Evolutionary conservation across 1,140 invertebrate species (phyloP).

Genomic region (Drosophila willistoni): DNA sequence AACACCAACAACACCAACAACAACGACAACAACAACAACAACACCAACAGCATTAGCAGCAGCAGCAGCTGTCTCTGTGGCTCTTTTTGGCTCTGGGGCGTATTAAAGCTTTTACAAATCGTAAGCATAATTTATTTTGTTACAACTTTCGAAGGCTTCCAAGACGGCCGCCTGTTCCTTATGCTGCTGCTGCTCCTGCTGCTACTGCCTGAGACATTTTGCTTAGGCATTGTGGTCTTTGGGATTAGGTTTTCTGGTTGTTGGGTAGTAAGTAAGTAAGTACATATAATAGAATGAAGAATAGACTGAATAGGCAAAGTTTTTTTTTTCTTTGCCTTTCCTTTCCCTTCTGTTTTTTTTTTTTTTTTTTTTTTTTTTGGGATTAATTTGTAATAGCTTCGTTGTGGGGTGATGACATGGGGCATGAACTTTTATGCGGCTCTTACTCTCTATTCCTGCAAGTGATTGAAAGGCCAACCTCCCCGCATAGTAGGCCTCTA

Average conservation of each 20-base stretch:
- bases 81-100: conserved; percentile 70
- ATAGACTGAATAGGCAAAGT: conserved; percentile 26
- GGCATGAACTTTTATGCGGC: conserved; percentile 27
- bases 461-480: conserved; percentile 38
- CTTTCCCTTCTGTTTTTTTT: neutral
- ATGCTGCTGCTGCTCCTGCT: conserved; percentile 15
- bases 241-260: conserved; percentile 22
- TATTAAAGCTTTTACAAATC: conserved; percentile 79
- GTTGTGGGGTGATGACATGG: conserved; percentile 25
- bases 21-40: conserved; percentile 17
- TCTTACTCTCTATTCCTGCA: conserved; percentile 16
- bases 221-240: conserved; percentile 20
- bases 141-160: conserved; percentile 48
- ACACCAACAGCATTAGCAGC: conserved; percentile 36
- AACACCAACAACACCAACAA: conserved; percentile 14
- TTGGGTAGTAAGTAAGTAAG: conserved; percentile 12
- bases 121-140: conserved; percentile 79
- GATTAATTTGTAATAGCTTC: conserved; percentile 59
- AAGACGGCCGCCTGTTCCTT: neutral
- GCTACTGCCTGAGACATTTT: conserved; percentile 33
- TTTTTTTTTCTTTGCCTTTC: conserved; percentile 19
- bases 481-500: too few species aligned
- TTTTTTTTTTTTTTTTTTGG: conserved; percentile 9
- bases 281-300: conserved; percentile 42
- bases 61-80: conserved; percentile 35